Conservation (phyloP, 2,113 vertebrate genomes). For the Lampris megalopsis region DNA sequence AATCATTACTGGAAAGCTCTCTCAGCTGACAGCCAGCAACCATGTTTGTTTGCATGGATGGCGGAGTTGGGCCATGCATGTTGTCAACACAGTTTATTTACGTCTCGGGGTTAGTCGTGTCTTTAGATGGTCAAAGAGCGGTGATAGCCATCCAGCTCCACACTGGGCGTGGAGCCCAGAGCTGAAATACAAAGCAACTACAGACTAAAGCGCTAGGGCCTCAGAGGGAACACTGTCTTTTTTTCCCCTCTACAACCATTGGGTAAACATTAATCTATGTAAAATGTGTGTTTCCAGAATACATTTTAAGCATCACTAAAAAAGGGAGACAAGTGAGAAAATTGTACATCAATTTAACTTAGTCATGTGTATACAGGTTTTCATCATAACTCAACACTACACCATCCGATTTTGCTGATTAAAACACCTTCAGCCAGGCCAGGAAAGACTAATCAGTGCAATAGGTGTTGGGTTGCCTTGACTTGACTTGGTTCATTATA, state of each 20-base stretch:
- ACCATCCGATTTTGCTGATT: background rate
- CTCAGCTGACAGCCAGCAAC: conserved; percentile 59
- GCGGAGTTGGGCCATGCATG: conserved; percentile 43
- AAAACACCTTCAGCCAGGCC: background rate
- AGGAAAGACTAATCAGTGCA: too few species aligned
- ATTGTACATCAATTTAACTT: too few species aligned
- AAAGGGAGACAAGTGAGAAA: too few species aligned
- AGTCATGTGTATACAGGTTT: background rate
- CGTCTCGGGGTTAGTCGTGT: conserved; percentile 52
- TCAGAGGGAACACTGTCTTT: too few species aligned
- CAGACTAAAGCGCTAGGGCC: background rate
- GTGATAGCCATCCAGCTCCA: background rate
- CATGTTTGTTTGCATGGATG: conserved; percentile 74
- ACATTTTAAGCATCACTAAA: too few species aligned
- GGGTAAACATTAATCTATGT: too few species aligned
- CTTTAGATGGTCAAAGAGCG: conserved; percentile 28
- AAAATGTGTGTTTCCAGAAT: too few species aligned
- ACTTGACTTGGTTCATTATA: too few species aligned
- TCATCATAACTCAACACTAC: too few species aligned
- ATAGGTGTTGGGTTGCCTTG: too few species aligned
- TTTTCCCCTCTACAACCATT: too few species aligned
- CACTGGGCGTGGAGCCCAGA: background rate
- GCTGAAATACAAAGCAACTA: conserved; percentile 3
- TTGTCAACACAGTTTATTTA: conserved; percentile 65
- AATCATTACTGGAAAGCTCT: conserved; percentile 73